These are phyloP conservation scores for Nezara viridula DNA, from an alignment of 2,888 invertebrate genomes.

Conservation along the genomic window DNA sequence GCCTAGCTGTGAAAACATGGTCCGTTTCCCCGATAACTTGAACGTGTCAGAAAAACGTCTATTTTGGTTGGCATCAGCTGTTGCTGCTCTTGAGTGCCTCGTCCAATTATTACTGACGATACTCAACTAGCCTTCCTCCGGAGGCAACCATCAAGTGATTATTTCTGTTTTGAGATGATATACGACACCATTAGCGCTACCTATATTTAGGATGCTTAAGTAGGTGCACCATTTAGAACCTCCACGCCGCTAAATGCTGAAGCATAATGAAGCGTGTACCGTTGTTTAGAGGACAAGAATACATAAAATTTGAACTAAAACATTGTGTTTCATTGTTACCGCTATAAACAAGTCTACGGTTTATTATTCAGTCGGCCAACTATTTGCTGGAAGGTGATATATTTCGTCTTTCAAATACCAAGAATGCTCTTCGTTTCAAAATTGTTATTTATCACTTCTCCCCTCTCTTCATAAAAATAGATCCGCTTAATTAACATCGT, in stretches of 20 bases:
- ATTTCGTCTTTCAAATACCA: background rate
- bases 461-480: no score
- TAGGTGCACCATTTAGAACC: background rate
- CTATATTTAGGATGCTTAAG: background rate
- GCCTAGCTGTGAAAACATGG: constrained; percentile 3
- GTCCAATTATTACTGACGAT: constrained; percentile 45
- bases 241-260: background rate
- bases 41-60: constrained; percentile 49
- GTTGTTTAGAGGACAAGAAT: background rate
- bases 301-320: background rate
- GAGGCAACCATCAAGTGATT: background rate
- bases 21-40: background rate
- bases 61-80: constrained; percentile 46
- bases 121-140: background rate
- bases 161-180: constrained; percentile 38
- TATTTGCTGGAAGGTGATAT: background rate
- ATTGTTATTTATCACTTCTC: no score
- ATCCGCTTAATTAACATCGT: background rate
- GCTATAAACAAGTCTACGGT: background rate
- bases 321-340: background rate
- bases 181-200: constrained; percentile 6
- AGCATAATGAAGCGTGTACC: background rate
- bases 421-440: background rate
- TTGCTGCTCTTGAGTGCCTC: constrained; percentile 35
- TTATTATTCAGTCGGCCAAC: background rate